These are phyloP conservation scores for Schizothorax lantsangensis DNA, from an alignment of 2,797 vertebrate genomes.

Conservation along the genomic window DNA sequence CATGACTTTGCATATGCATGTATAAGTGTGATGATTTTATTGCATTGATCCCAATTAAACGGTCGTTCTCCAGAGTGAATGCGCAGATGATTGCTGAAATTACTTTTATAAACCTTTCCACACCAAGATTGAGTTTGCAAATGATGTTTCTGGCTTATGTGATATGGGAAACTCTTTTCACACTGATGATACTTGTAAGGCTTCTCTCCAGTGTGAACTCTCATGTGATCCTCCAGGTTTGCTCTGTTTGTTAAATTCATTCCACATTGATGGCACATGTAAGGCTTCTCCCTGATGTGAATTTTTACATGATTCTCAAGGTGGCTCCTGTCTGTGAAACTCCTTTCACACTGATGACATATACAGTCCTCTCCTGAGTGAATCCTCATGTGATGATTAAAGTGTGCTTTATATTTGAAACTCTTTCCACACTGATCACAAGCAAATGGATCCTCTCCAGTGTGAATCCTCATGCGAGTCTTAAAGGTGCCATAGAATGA, in stretches of 20 bases:
- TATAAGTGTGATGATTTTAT: background rate
- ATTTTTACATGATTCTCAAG: too few species aligned
- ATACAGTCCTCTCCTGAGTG: too few species aligned
- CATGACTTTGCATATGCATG: background rate
- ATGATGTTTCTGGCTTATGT: background rate
- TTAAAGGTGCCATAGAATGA: background rate
- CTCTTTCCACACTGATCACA: background rate
- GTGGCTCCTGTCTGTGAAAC: too few species aligned
- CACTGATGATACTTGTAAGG: background rate
- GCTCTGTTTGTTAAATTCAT: too few species aligned
- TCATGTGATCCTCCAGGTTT: background rate
- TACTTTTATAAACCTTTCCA: background rate
- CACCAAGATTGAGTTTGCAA: background rate
- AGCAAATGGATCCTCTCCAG: background rate
- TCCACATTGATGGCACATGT: too few species aligned
- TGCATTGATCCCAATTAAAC: background rate
- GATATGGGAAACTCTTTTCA: background rate
- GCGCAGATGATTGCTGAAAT: background rate
- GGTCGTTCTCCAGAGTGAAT: background rate
- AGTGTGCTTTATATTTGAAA: background rate
- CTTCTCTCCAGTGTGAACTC: background rate
- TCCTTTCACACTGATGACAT: too few species aligned
- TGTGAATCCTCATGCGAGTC: background rate
- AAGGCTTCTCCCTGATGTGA: too few species aligned
- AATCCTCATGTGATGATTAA: too few species aligned